These are phyloP conservation scores for Oscheius sp. DNA, from an alignment of 2,888 invertebrate species.

Conservation along the genomic window DNA sequence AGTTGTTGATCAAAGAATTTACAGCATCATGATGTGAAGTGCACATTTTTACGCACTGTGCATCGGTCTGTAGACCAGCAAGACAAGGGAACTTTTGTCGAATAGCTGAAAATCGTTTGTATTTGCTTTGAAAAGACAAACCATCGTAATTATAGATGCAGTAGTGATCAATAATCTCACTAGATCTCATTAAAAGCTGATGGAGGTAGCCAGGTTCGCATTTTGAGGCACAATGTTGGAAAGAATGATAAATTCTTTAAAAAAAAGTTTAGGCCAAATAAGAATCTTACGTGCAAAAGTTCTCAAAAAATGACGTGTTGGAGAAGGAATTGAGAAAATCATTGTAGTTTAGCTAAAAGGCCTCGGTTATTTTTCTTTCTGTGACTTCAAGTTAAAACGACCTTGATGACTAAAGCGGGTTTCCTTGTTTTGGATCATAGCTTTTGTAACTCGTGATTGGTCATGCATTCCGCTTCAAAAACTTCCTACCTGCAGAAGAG, in stretches of 20 bases:
- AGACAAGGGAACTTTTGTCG: slow-evolving; percentile 65
- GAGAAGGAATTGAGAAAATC: slow-evolving; percentile 65
- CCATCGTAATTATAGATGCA: slow-evolving; percentile 67
- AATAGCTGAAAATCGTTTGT: slow-evolving; percentile 49
- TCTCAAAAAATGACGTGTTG: slow-evolving; percentile 65
- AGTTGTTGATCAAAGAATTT: slow-evolving; percentile 50
- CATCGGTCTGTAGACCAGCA: slow-evolving; percentile 47
- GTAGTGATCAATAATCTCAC: slow-evolving; percentile 68
- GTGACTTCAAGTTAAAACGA: neutral
- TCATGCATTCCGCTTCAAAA: neutral
- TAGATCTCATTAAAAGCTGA: slow-evolving; percentile 59
- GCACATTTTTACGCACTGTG: slow-evolving; percentile 63
- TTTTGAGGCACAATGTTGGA: slow-evolving; percentile 64
- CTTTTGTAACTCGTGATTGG: neutral
- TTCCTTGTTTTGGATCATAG: slow-evolving; percentile 24
- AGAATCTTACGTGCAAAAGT: slow-evolving; percentile 60
- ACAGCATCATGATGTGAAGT: slow-evolving; percentile 65
- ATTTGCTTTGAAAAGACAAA: slow-evolving; percentile 7
- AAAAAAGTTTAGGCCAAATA: neutral
- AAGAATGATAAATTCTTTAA: slow-evolving; percentile 64
- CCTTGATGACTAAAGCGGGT: slow-evolving; percentile 1
- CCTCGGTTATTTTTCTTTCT: slow-evolving; percentile 33
- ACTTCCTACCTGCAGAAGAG: slow-evolving; percentile 38
- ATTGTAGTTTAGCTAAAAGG: slow-evolving; percentile 66
- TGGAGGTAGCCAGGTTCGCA: slow-evolving; percentile 66